phyloP scores from a whole-genome alignment of 92 coral and sea anemone species.

The Umimayanthus chanpuru region DNA sequence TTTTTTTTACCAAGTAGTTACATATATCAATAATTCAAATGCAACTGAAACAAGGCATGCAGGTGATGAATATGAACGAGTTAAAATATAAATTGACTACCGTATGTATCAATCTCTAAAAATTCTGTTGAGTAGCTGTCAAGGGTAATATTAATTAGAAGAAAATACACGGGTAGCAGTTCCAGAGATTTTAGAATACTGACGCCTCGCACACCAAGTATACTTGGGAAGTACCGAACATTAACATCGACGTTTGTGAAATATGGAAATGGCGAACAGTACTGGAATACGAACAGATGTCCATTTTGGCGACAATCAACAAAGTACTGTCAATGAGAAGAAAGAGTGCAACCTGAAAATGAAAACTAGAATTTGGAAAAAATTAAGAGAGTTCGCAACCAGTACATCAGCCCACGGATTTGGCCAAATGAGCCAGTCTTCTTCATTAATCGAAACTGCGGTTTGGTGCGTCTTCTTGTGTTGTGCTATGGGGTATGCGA shows the following conservation, averaged over 20 bases:
- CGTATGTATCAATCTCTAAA: background rate
- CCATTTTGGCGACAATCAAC: background rate
- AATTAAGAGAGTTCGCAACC: background rate
- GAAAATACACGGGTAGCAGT: background rate
- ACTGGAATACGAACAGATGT: background rate
- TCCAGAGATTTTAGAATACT: too few relatives aligned
- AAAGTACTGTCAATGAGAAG: background rate
- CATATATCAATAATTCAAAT: background rate
- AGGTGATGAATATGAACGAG: background rate
- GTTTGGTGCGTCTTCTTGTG: background rate
- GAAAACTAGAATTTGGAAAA: background rate
- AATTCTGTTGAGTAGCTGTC: background rate
- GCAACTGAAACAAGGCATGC: background rate
- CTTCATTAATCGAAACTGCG: background rate
- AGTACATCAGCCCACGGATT: slow-evolving; percentile 5
- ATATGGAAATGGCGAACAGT: background rate
- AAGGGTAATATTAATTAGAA: background rate
- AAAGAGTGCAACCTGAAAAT: background rate
- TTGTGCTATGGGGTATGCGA: background rate
- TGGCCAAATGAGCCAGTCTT: background rate
- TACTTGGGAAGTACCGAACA: background rate
- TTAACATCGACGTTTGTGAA: background rate
- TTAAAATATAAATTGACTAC: too few relatives aligned
- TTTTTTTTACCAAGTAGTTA: too few relatives aligned
- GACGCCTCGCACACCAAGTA: too few relatives aligned